Evolutionary conservation across 2,888 invertebrate species (phyloP).

Genomic region (Proisotoma minuta): DNA sequence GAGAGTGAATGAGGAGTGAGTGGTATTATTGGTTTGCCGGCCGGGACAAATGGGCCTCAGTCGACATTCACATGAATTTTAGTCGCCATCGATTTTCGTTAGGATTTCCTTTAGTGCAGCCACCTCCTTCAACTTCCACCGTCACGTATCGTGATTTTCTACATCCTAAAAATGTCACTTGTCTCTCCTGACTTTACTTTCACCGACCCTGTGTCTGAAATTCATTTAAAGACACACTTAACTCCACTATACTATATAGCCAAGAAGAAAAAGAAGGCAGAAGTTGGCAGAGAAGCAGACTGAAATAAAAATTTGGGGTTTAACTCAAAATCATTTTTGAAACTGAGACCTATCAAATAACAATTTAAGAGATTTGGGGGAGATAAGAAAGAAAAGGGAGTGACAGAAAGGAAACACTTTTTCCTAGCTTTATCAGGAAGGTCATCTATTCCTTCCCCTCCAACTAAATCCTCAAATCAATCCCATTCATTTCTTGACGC

Average conservation of each 20-base stretch:
- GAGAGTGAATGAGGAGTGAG: no score
- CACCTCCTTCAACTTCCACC: no score
- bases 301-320: slow-evolving; percentile 31
- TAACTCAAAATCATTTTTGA: slow-evolving; percentile 31
- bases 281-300: background rate
- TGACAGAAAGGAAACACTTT: slow-evolving; percentile 21
- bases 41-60: slow-evolving; percentile 8
- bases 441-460: slow-evolving; percentile 6
- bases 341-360: slow-evolving; percentile 37
- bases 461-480: background rate
- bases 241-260: background rate
- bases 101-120: no score
- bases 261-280: background rate
- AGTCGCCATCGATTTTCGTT: slow-evolving; percentile 22
- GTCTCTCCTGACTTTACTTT: slow-evolving; percentile 1
- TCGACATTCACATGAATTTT: slow-evolving; percentile 21
- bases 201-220: background rate
- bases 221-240: slow-evolving; percentile 1
- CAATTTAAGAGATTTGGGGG: slow-evolving; percentile 32
- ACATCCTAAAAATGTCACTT: background rate
- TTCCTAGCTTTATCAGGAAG: slow-evolving; percentile 31
- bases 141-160: slow-evolving; percentile 1
- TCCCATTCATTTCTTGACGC: background rate
- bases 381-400: background rate
- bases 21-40: no score